Conservation (phyloP, 2,113 vertebrate species). For the Amblyornis subalaris region DNA sequence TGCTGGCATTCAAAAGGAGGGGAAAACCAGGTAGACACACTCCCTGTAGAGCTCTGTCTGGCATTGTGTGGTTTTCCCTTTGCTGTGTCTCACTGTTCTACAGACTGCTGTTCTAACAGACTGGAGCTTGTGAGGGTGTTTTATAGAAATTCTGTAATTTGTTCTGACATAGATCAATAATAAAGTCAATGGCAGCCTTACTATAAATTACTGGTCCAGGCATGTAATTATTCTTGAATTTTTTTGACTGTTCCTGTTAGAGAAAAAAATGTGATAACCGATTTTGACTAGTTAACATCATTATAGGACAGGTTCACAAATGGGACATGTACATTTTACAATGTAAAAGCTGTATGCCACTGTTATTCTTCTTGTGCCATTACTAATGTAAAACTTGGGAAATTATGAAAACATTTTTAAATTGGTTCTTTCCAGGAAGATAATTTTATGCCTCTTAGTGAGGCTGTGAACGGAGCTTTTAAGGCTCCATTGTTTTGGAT, state of each 20-base stretch:
- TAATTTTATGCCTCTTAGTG: background rate
- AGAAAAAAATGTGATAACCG: background rate
- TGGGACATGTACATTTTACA: background rate
- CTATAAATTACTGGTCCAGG: background rate
- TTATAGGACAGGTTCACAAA: background rate
- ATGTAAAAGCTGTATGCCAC: background rate
- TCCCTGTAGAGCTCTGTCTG: background rate
- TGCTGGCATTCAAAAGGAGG: background rate
- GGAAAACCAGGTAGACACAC: background rate
- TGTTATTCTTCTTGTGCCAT: background rate
- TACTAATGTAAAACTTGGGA: background rate
- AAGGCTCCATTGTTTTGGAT: background rate
- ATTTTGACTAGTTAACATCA: background rate
- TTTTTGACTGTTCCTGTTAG: background rate
- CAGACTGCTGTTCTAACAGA: background rate
- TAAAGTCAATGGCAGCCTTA: background rate
- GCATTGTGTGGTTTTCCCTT: background rate
- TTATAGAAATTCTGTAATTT: background rate
- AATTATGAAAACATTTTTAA: background rate
- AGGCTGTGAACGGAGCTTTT: background rate
- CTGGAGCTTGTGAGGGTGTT: background rate
- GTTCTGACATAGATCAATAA: background rate
- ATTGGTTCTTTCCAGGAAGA: background rate
- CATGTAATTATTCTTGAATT: background rate
- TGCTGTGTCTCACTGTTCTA: background rate